phyloP scores from a whole-genome alignment of 2,888 invertebrate genomes.

The Mesoligia furuncula region DNA sequence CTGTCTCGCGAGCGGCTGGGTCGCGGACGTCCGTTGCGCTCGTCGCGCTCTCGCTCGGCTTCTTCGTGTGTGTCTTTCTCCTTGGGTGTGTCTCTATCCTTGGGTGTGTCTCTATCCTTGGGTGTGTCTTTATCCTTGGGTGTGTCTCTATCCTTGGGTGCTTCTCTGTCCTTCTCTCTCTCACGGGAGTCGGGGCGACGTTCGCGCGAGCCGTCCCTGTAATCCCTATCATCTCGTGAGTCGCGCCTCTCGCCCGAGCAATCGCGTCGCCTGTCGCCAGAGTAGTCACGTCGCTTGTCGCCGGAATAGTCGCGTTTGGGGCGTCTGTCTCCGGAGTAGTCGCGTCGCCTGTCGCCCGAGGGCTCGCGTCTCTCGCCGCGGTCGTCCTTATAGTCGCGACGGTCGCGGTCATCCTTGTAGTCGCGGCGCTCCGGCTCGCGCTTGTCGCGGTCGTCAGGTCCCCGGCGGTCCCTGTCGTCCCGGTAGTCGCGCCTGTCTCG shows the following conservation, averaged over 20 bases:
- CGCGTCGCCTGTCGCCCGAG: slow-evolving; percentile 59
- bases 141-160: slow-evolving; percentile 30
- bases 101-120: slow-evolving; percentile 28
- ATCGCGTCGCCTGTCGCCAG: slow-evolving; percentile 59
- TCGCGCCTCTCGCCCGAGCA: slow-evolving; percentile 50
- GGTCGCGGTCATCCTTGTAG: slow-evolving; percentile 63
- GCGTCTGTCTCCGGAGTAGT: slow-evolving; percentile 56
- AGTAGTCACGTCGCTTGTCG: slow-evolving; percentile 55
- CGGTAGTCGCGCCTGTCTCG: slow-evolving; percentile 65
- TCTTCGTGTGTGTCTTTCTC: slow-evolving; percentile 23
- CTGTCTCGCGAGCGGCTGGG: slow-evolving; percentile 80
- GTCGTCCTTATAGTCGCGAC: slow-evolving; percentile 65
- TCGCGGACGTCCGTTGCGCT: slow-evolving; percentile 78
- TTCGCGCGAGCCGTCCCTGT: slow-evolving; percentile 55
- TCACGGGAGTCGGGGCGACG: slow-evolving; percentile 60
- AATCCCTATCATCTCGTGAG: slow-evolving; percentile 44
- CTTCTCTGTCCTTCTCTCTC: slow-evolving; percentile 38
- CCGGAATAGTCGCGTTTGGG: slow-evolving; percentile 63
- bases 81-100: slow-evolving; percentile 23
- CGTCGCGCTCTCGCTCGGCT: slow-evolving; percentile 53
- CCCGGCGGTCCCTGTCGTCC: slow-evolving; percentile 71
- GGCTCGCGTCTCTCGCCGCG: slow-evolving; percentile 63
- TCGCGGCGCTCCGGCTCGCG: slow-evolving; percentile 61
- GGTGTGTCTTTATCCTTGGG: slow-evolving; percentile 29
- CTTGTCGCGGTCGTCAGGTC: slow-evolving; percentile 57